Conservation (phyloP, 2,888 invertebrate genomes). For the Drosophila neotestacea region DNA sequence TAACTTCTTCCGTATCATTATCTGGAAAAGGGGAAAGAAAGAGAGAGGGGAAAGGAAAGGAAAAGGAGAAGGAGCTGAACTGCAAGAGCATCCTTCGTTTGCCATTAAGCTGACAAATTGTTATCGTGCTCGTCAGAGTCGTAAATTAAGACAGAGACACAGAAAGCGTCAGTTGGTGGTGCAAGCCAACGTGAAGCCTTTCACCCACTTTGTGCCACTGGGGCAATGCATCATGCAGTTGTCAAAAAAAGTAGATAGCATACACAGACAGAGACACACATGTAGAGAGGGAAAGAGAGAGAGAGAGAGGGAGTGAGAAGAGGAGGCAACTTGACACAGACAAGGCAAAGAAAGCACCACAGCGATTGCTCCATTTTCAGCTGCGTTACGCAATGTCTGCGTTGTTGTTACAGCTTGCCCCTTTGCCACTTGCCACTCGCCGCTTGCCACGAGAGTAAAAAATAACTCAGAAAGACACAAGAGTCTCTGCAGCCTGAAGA, state of each 20-base stretch:
- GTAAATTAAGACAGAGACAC: constrained; percentile 68
- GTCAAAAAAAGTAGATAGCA: constrained; percentile 54
- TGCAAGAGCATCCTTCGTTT: constrained; percentile 60
- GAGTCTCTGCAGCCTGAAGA: constrained; percentile 11
- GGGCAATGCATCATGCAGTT: constrained; percentile 78
- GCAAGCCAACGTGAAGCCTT: constrained; percentile 55
- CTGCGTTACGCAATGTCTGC: constrained; percentile 72
- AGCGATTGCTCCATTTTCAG: constrained; percentile 70
- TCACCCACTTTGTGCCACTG: constrained; percentile 75
- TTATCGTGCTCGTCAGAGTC: constrained; percentile 71
- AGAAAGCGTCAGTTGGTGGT: neutral
- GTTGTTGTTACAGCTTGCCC: constrained; percentile 26
- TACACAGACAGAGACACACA: neutral
- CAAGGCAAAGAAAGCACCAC: constrained; percentile 42
- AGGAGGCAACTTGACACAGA: constrained; percentile 24
- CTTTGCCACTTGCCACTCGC: constrained; percentile 3
- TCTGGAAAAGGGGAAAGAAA: neutral
- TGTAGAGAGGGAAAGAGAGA: neutral
- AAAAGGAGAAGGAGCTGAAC: neutral
- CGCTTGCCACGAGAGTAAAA: constrained; percentile 33
- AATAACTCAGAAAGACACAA: constrained; percentile 24
- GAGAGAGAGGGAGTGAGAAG: constrained; percentile 2
- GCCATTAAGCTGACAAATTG: constrained; percentile 81
- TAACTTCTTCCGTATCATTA: constrained; percentile 53
- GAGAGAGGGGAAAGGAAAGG: neutral